Conservation (phyloP, 1,140 invertebrate genomes). For the Nephila pilipes region DNA sequence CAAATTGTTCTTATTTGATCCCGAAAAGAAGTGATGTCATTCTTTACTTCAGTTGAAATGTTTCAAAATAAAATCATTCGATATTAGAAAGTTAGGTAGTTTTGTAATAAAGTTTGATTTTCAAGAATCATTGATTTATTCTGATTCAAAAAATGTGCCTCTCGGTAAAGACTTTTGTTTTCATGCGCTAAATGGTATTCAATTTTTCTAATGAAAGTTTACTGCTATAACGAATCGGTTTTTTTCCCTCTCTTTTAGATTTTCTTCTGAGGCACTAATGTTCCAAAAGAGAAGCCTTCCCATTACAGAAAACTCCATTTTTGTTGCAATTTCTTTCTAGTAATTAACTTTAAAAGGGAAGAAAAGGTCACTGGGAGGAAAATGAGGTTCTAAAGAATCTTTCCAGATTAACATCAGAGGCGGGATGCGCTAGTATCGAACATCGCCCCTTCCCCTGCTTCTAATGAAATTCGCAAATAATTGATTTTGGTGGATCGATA, state of each 20-base stretch:
- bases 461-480: constrained; percentile 73
- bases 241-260: not conserved
- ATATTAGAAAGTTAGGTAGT: too few relatives aligned
- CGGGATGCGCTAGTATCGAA: not conserved
- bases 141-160: too few relatives aligned
- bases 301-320: constrained; percentile 59
- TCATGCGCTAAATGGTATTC: not conserved
- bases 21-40: too few relatives aligned
- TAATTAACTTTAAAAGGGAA: constrained; percentile 70
- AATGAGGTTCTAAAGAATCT: constrained; percentile 63
- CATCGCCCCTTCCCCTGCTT: not conserved
- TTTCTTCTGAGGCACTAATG: constrained; percentile 32
- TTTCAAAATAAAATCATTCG: too few relatives aligned
- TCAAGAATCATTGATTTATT: too few relatives aligned
- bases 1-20: too few relatives aligned
- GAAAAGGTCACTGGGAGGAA: constrained; percentile 49
- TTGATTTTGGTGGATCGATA: constrained; percentile 62
- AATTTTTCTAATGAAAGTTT: not conserved
- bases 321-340: constrained; percentile 50
- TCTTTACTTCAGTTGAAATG: too few relatives aligned
- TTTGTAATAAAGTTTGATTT: too few relatives aligned
- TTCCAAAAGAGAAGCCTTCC: constrained; percentile 25
- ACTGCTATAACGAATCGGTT: not conserved
- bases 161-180: not conserved
- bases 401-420: constrained; percentile 58